Evolutionary conservation across 1,140 invertebrate species (phyloP), one percentile per base, ranked within the genome.

Genomic region (Sweltsa coloradensis): DNA sequence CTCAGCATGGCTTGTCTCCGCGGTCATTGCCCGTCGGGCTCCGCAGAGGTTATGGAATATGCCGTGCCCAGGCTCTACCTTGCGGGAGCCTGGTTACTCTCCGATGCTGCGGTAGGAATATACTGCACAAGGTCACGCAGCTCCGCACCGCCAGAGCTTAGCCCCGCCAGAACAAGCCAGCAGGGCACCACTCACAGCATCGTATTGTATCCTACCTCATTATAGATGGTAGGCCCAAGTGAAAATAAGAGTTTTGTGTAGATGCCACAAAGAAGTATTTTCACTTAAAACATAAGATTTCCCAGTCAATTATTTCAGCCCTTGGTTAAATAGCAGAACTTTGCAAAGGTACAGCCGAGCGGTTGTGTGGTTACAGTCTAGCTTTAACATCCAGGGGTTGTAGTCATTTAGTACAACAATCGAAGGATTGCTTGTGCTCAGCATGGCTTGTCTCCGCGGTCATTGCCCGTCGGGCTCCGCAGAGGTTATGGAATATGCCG

Each of bases 401-500:
- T n/a, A n/a, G n/a, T n/a, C n/a, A n/a, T n/a, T n/a, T n/a, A n/a
- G n/a, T n/a, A n/a, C n/a, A n/a, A n/a, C n/a, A n/a, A n/a, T n/a
- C n/a, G n/a, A n/a, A n/a, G n/a, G n/a, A n/a, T n/a, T n/a, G 40
- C 55, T 51, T 83, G 78, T 82, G 58, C 67, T 58, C 63, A 67
- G 68, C 75, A 82, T 82, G 79, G 79, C 81, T 80, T 78, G 58
- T 75, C 79, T 73, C 69, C 66, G 62, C 70, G 68, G 56, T 81
- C 70, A 73, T 56, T 16, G 73, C 67, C 76, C 74, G 62, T 81
- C 67, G 70, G 74, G 67, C 78, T 83, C 64, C 70, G 72, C 68
- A 67, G 68, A 72, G 73, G 66, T 67, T 72, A 72, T 77, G 77
- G 75, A 79, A 80, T 80, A 79, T 79, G 76, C 69, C 69, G 64